Base-by-base conservation (phyloP, 2,113 vertebrate species). In the Tachycineta bicolor region DNA sequence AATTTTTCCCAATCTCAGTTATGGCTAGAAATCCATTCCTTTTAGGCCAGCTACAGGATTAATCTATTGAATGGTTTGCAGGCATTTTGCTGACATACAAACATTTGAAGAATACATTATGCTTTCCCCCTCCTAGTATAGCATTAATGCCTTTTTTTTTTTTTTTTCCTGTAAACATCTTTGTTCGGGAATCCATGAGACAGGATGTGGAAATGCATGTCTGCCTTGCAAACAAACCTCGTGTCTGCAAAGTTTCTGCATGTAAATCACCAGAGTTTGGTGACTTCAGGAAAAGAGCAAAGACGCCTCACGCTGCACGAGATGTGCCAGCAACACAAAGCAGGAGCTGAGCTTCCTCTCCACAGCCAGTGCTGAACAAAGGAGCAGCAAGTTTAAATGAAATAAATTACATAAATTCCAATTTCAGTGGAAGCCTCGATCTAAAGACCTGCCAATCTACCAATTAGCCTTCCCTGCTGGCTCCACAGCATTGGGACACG, bases 41-140 rank as follows among this genome's bases (percentile, higher is more conserved):
- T 97, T 98, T 97, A 97, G 97, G 95, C 97, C 97, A 97, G 98
- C 97, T 95, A 97, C 97, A 97, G 98, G 96, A 98, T 98, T 98
- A 98, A 98, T 98, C 98, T 98, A 97, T 96, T 95, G 98, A 98
- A 98, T 97, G 97, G 97, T 98, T 97, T 97, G 95, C 95, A 56
- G 96, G 97, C 97, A 18, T 98, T 98, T 98, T 98, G 98, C 98
- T 98, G 98, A 98, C 98, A 97, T 96, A 97, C 94, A 97, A 98
- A 97, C 97, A 98, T 98, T 98, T 98, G 97, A 97, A 98, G 98
- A 98, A 98, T 98, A 97, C 97, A 98, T 98, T 98, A 98, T 81
- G 89, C 92, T 95, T 96, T 95, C 92, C 56, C 82, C 80, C 85
- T 97, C 94, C 89, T 88, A 71, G 58, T 79, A 91, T 25, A 91